Conservation (phyloP, 2,797 vertebrate genomes). For the Margarornis squamiger region DNA sequence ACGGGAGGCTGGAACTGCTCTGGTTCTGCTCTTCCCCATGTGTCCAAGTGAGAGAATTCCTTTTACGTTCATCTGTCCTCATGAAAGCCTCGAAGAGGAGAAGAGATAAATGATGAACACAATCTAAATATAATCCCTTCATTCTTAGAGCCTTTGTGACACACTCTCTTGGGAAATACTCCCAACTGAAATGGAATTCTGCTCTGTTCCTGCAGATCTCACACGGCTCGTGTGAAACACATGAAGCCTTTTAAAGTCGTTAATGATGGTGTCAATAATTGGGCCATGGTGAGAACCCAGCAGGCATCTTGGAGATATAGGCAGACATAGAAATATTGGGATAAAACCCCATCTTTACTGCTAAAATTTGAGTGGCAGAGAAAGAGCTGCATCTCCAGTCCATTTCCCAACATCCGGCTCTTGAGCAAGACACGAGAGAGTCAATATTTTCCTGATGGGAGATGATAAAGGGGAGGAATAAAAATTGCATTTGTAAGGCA, state of each 20-base stretch:
- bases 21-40: background rate
- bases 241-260: background rate
- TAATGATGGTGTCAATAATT: fast-evolving
- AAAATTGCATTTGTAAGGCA: background rate
- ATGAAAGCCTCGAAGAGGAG: background rate
- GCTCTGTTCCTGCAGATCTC: background rate
- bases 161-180: background rate
- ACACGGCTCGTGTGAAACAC: background rate
- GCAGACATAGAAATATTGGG: background rate
- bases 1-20: background rate
- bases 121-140: slow-evolving; percentile 42
- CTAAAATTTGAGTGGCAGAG: background rate
- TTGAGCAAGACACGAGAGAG: background rate
- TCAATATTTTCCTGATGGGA: background rate
- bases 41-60: background rate
- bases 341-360: too few relatives aligned
- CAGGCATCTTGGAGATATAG: background rate
- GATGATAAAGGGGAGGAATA: background rate
- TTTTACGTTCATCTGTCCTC: slow-evolving; percentile 26
- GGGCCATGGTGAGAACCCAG: background rate
- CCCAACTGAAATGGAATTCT: slow-evolving; percentile 6
- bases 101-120: slow-evolving; percentile 27
- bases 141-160: slow-evolving; percentile 17
- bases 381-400: background rate
- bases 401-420: background rate